Evolutionary conservation across 2,888 invertebrate species (phyloP), one percentile per base, ranked within the genome.

Genomic region (Pristionchus fissidentatus): DNA sequence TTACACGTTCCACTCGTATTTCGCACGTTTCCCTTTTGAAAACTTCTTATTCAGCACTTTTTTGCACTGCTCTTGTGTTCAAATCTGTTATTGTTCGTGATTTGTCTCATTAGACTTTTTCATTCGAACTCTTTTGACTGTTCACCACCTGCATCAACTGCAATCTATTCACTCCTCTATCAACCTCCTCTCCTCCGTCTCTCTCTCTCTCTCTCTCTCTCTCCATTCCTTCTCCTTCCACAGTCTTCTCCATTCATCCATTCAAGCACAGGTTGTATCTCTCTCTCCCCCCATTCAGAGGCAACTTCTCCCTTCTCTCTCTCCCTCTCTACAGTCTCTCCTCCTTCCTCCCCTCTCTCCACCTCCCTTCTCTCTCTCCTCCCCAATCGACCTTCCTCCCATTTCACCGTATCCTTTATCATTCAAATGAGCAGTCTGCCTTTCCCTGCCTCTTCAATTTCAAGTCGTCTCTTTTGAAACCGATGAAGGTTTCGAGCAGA

Each of bases 251-350:
- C 49, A 75, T 75, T 75, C 75, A 75, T 49, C 75, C 46, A 46
- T 75, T 75, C 75, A 75, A 49, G 32, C 75, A 46, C 49, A 49
- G 75, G 43, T 49, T 75, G 75, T 75, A 75, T 49, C 43, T 49
- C 13, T 49, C 75, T 75, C 49, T 46, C 49, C 73, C 43, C 43
- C 46, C 75, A 75, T 75, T 75, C 46, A 46, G 43, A 32, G 73
- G 46, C 46, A 29, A 73, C 73, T 73, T 73, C 73, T 38, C n/a
- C 60, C 49, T 49, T 22, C 41, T 49, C 75, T n/a, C 77, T 55
- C 78, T 38, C 35, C 55, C n/a, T 15, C 35, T n/a, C 78, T 55
- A 35, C 78, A 5, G 55, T 55, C 38, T 78, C 78, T 38, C 77
- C 52, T 52, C 35, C 52, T 32, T 3, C 43, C 73, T 32, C 3